phyloP scores from a whole-genome alignment of 2,888 invertebrate species.

The Eupithecia pulchellata region DNA sequence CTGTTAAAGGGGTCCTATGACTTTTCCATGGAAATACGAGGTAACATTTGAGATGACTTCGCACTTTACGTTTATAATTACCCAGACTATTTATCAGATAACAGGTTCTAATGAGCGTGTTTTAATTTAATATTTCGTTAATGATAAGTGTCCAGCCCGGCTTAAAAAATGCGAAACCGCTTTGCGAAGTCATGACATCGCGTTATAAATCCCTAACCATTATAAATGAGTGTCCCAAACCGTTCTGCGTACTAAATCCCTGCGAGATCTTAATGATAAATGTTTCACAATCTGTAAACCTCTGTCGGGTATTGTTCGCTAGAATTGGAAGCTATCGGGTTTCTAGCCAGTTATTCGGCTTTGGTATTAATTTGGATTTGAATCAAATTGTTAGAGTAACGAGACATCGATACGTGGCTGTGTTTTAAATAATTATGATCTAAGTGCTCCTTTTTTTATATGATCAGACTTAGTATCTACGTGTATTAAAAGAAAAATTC shows the following conservation, averaged over 20 bases:
- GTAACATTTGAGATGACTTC: too few relatives aligned
- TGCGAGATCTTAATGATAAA: slow-evolving; percentile 27
- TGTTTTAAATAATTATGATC: not conserved
- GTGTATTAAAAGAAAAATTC: too few relatives aligned
- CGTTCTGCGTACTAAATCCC: slow-evolving; percentile 23
- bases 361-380: slow-evolving; percentile 4
- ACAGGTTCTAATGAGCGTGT: not conserved
- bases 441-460: not conserved
- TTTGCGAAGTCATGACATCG: not conserved
- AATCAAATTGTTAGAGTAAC: not conserved
- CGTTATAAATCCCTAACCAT: slow-evolving; percentile 27
- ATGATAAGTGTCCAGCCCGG: not conserved
- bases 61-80: not conserved
- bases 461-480: not conserved
- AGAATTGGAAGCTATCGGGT: slow-evolving; percentile 10
- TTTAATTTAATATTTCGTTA: too few relatives aligned
- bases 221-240: slow-evolving; percentile 37
- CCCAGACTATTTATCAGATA: not conserved
- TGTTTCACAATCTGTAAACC: slow-evolving; percentile 27
- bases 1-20: not conserved
- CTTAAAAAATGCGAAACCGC: not conserved
- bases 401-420: slow-evolving; percentile 2
- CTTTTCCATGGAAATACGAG: not conserved
- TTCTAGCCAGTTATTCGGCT: slow-evolving; percentile 1
- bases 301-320: slow-evolving; percentile 22